Conservation (phyloP, 2,113 vertebrate species). For the Zapornia atra region DNA sequence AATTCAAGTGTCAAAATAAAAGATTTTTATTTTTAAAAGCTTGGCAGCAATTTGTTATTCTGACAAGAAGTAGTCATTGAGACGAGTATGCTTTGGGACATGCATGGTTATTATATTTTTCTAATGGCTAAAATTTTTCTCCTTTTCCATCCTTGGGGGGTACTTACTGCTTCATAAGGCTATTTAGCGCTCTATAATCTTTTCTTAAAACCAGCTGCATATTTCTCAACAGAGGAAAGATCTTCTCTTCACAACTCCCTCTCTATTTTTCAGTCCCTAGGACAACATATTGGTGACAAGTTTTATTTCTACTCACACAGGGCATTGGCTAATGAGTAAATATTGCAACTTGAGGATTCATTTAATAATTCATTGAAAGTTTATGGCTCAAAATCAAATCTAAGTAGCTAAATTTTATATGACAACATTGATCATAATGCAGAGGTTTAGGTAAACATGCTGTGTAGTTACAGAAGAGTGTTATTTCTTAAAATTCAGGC, state of each 20-base stretch:
- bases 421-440: background rate
- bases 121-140: background rate
- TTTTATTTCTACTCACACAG: background rate
- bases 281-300: background rate
- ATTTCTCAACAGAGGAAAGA: background rate
- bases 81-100: background rate
- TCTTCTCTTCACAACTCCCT: background rate
- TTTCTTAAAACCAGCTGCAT: background rate
- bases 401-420: background rate
- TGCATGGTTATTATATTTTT: background rate
- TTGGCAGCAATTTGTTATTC: background rate
- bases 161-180: background rate
- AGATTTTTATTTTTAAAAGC: background rate
- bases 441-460: background rate
- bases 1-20: background rate
- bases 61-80: background rate
- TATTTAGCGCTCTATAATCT: background rate
- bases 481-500: background rate
- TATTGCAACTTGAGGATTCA: background rate
- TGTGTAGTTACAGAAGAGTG: background rate
- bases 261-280: background rate
- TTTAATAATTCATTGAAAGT: background rate
- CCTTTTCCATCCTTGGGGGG: background rate
- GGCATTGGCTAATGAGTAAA: background rate
- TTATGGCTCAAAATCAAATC: constrained; percentile 11